A percentile compares a stretch with the other conserved stretches of the same genome.
Evolutionary conservation across 1,140 invertebrate species (phyloP).

Genomic region (Thaumetopoea pityocampa): DNA sequence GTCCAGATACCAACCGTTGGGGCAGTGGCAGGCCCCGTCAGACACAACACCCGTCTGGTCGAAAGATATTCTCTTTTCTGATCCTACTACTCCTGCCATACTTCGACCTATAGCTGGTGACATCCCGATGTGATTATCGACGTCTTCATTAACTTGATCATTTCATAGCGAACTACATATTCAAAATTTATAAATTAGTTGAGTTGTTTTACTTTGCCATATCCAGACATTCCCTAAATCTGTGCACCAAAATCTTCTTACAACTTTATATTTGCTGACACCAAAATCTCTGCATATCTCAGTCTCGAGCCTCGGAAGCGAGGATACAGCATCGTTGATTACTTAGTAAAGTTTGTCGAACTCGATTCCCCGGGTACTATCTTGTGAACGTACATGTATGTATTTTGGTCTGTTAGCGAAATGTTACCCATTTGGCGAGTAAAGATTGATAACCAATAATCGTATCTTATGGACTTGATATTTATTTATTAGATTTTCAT

Average conservation of each 20-base stretch:
- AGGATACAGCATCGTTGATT: not conserved
- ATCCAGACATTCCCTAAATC: not conserved
- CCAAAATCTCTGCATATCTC: not conserved
- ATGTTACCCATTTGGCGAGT: constrained; percentile 9
- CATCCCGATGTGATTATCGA: no score
- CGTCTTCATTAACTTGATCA: no score
- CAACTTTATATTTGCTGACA: constrained; percentile 1
- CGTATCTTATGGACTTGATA: no score
- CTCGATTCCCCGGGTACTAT: constrained; percentile 7
- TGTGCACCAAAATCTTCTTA: constrained; percentile 3
- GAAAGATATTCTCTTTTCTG: no score
- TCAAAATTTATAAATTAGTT: not conserved
- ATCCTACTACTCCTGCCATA: no score
- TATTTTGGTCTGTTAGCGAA: constrained; percentile 10
- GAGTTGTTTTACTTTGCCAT: not conserved
- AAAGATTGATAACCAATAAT: no score
- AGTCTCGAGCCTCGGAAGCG: not conserved
- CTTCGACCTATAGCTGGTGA: no score
- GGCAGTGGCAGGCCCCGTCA: no score
- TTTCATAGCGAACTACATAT: not conserved
- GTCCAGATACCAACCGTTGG: no score
- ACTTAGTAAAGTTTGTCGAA: not conserved
- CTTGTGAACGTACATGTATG: constrained; percentile 9
- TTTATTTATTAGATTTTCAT: no score
- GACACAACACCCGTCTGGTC: no score